Conservation (phyloP, 92 coral and sea anemone genomes). For the Zoanthus sansibaricus region DNA sequence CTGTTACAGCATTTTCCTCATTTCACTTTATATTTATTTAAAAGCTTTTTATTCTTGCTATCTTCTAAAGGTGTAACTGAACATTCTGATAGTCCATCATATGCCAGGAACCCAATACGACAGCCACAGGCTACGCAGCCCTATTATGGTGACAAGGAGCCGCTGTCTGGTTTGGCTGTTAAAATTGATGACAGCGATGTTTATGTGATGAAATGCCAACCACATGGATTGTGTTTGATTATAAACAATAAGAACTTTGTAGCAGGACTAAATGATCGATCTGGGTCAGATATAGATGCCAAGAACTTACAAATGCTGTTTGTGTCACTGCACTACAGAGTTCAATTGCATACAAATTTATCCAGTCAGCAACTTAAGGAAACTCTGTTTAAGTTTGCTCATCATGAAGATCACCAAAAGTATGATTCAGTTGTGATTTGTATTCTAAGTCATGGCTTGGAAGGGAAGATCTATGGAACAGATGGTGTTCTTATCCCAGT, state of each 20-base stretch:
- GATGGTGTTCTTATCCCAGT: slow-evolving; percentile 90
- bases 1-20: too few relatives aligned
- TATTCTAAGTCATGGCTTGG: slow-evolving; percentile 94
- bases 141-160: slow-evolving; percentile 5
- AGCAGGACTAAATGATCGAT: slow-evolving; percentile 71
- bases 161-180: slow-evolving; percentile 21
- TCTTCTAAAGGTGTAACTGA: background rate
- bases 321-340: slow-evolving; percentile 76
- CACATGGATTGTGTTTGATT: slow-evolving; percentile 91
- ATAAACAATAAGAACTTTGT: slow-evolving; percentile 82
- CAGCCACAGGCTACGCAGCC: slow-evolving; percentile 5
- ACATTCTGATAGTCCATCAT: slow-evolving; percentile 23
- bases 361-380: slow-evolving; percentile 71
- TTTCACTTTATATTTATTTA: background rate
- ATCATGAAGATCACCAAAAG: slow-evolving; percentile 69
- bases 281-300: slow-evolving; percentile 92
- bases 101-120: slow-evolving; percentile 26
- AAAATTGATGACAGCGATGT: slow-evolving; percentile 52
- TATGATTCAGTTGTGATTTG: slow-evolving; percentile 93
- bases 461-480: slow-evolving; percentile 85
- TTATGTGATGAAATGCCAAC: slow-evolving; percentile 79
- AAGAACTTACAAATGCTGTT: slow-evolving; percentile 77
- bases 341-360: slow-evolving; percentile 68
- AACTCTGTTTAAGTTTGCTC: slow-evolving; percentile 74
- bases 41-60: background rate